phyloP scores from a whole-genome alignment of 2,888 invertebrate species.

The Eupsilia transversa region DNA sequence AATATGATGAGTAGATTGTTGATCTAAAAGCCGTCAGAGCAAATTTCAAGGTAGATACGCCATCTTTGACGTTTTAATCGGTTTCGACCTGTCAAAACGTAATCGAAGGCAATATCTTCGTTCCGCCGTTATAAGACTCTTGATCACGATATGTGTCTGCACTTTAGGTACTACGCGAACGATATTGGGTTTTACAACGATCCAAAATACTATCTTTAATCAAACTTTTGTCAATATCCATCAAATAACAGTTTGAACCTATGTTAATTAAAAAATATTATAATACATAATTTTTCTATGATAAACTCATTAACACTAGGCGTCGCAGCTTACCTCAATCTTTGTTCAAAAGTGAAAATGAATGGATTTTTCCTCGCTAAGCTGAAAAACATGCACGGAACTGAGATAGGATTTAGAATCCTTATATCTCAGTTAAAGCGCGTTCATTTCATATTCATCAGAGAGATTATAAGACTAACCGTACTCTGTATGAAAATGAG shows the following conservation, averaged over 20 bases:
- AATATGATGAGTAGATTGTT: background rate
- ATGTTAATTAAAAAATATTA: background rate
- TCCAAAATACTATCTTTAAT: background rate
- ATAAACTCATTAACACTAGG: background rate
- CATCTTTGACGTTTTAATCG: background rate
- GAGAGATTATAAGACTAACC: conserved; percentile 43
- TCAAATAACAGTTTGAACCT: background rate
- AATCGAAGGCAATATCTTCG: background rate
- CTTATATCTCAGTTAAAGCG: conserved; percentile 25
- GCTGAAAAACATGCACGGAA: conserved; percentile 10
- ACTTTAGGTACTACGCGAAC: background rate
- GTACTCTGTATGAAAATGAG: conserved; percentile 43
- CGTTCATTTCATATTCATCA: conserved; percentile 34
- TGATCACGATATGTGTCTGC: background rate
- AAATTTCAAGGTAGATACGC: conserved; percentile 2
- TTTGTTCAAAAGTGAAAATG: conserved; percentile 22
- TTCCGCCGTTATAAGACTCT: background rate
- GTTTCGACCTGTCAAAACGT: background rate
- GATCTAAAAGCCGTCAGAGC: background rate
- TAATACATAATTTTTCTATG: background rate
- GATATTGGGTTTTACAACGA: background rate
- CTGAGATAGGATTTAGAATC: conserved; percentile 17
- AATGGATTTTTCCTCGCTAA: conserved; percentile 5
- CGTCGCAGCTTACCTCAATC: background rate
- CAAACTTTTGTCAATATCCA: no score